Conservation (phyloP, 2,113 vertebrate species). For the Heterocephalus glaber region DNA sequence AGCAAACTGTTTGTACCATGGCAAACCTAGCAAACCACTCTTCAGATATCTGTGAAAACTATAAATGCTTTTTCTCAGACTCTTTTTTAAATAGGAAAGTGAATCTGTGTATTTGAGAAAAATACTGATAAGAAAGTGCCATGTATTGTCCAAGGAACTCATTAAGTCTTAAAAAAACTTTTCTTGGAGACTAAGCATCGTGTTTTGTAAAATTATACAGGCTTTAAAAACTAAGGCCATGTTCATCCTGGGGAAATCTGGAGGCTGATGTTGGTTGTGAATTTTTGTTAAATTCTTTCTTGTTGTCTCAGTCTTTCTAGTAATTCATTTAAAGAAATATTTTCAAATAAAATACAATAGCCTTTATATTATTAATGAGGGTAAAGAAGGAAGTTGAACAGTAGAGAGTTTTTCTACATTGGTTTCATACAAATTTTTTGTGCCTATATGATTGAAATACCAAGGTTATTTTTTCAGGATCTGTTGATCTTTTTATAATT, state of each 20-base stretch:
- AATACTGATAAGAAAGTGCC: slow-evolving; percentile 1
- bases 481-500: neutral
- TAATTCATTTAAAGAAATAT: neutral
- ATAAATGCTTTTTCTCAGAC: neutral
- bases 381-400: slow-evolving; percentile 66
- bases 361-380: slow-evolving; percentile 15
- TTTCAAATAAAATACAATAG: slow-evolving; percentile 58
- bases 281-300: neutral
- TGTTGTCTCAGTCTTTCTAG: neutral
- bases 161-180: neutral
- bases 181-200: neutral
- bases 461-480: slow-evolving; percentile 26
- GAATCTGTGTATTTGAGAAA: slow-evolving; percentile 43
- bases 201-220: slow-evolving; percentile 47
- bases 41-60: slow-evolving; percentile 46
- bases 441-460: slow-evolving; percentile 57
- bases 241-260: slow-evolving; percentile 27
- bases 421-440: slow-evolving; percentile 51
- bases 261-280: neutral
- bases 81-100: slow-evolving; percentile 12
- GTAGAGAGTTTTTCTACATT: slow-evolving; percentile 55
- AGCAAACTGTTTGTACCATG: neutral
- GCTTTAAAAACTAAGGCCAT: slow-evolving; percentile 24
- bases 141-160: neutral
- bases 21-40: neutral